A percentile compares a stretch with the other conserved stretches of the same genome.
Evolutionary conservation across 2,113 vertebrate genomes (phyloP).

Genomic region (Erpornis zantholeuca): DNA sequence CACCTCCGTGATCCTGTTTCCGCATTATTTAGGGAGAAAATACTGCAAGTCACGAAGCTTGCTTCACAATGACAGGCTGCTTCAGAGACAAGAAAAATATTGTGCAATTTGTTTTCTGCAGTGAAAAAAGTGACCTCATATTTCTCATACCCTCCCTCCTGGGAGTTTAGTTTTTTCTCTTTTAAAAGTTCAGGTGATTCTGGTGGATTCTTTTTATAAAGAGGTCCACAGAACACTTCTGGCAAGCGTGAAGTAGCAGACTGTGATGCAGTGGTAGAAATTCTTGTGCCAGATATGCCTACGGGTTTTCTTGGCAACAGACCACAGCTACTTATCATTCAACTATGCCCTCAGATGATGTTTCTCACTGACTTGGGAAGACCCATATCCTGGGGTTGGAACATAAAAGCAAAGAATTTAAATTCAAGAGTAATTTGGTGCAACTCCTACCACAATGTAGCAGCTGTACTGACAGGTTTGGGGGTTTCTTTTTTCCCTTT

Average conservation of each 20-base stretch:
- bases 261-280: background rate
- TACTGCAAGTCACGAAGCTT: slow-evolving; percentile 30
- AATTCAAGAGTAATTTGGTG: background rate
- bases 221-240: background rate
- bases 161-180: background rate
- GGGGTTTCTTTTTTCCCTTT: background rate
- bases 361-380: background rate
- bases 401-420: background rate
- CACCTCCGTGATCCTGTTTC: background rate
- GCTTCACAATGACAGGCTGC: background rate
- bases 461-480: background rate
- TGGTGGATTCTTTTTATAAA: background rate
- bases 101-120: slow-evolving; percentile 21
- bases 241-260: background rate
- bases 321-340: background rate
- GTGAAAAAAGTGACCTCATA: background rate
- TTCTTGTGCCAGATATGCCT: background rate
- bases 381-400: background rate
- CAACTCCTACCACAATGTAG: background rate
- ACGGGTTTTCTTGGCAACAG: background rate
- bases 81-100: slow-evolving; percentile 7
- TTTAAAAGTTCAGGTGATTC: background rate
- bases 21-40: slow-evolving; percentile 11
- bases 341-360: background rate
- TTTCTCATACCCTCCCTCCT: background rate